Evolutionary conservation across 2,797 vertebrate genomes (phyloP), one percentile per base, ranked within the genome.

Genomic region (Sciurus carolinensis): DNA sequence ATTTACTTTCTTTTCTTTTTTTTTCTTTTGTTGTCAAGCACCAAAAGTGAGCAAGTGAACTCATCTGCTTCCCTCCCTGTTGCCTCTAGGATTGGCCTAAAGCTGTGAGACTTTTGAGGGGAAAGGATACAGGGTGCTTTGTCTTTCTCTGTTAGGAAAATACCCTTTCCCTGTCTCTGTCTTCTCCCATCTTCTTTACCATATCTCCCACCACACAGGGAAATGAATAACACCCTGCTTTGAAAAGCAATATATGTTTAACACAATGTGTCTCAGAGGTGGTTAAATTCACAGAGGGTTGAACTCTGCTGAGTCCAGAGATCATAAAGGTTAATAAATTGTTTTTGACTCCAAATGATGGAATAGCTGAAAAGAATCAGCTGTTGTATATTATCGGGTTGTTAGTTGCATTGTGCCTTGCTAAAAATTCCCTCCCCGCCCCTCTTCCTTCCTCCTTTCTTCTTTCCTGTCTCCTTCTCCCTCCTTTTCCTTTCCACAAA

Each of bases 1-100:
- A 97, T 95, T 98, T 97, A 85, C n/a, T 87, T 81, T 64, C 66
- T 90, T 87, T 72, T 94, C 10, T 50, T 33, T 76, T 93, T 90
- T 82, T 86, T 64, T 90, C 86, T 82, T 77, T 72, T 96, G 92
- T 88, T 95, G 59, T 90, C 83, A 96, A 96, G 28, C 17, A 50
- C 89, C 75, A 62, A 91, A 93, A 97, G n/a, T 95, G 79, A 93
- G 57, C 87, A 86, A 72, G 62, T 47, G 80, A 59, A 77, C 15
- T 96, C 87, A 95, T 94, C 77, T 92, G 83, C 79, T 94, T 77
- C 36, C 13, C 20, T 75, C 59, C 79, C 79, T 7, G 77, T 93
- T 84, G 62, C 82, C 64, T 81, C 30, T 82, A 50, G 42, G 26
- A 77, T 22, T 52, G 50, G 72, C 22, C 42, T 83, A 5, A 42